Evolutionary conservation across 2,888 invertebrate species (phyloP), one percentile per base, ranked within the genome.

Genomic region (Caenorhabditis sp.): DNA sequence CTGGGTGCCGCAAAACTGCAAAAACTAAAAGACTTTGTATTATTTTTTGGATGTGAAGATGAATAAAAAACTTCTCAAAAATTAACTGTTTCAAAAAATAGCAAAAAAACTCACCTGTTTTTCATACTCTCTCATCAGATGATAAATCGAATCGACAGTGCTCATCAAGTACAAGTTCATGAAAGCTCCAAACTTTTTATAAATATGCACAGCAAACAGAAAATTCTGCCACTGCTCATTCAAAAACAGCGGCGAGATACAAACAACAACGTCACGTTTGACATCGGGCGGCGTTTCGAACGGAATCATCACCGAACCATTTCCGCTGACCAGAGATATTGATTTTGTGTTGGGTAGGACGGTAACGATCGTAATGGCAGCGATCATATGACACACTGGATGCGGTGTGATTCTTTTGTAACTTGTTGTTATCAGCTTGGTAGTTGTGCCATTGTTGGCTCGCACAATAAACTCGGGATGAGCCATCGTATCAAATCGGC

Each of bases 191-290:
- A 74, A 79, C 66, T 69, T 74, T 55, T 66, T 74, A 61, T 80
- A 80, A 61, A 73, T 74, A 55, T 80, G 80, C 12, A 65, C 75
- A n/a, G 80, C 77, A n/a, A 80, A 74, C 31, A 80, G 50, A 36
- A 76, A 76, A n/a, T 67, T 66, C 26, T 80, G 78, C 80, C 80
- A 80, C 26, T 78, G 77, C 58, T 80, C 80, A 51, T 66, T 75
- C 10, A 76, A 76, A 54, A 76, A 80, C 17, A 80, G 64, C 12
- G 80, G 80, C 1, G 80, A 76, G 0, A 76, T 70, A 59, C 80
- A 80, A n/a, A 73, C 74, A 27, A 80, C 78, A 6, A 78, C 78
- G 21, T 66, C 66, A 17, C 66, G 65, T 55, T 62, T 62, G 3
- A 23, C 17, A 43, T 68, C 55, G 0, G 68, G 68, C 2, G 63